Conservation (phyloP, 2,113 vertebrate species). For the Tapirus terrestris region DNA sequence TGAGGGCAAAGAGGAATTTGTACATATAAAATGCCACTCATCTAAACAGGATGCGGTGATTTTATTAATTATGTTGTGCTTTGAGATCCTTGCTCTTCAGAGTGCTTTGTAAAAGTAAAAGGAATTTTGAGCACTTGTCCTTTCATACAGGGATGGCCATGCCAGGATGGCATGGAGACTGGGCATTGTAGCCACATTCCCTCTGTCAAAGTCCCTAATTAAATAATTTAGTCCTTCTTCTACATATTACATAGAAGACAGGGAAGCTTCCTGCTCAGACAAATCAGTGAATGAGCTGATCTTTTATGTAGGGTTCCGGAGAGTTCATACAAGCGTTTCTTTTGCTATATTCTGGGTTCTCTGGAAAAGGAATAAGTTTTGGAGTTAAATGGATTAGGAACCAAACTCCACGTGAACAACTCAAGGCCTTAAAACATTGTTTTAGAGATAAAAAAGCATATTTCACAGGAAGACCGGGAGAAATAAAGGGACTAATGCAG, state of each 20-base stretch:
- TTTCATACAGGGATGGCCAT: neutral
- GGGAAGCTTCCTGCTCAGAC: neutral
- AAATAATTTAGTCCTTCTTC: neutral
- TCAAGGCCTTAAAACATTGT: neutral
- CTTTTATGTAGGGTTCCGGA: neutral
- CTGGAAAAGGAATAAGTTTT: neutral
- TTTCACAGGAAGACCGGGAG: neutral
- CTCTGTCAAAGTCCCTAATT: neutral
- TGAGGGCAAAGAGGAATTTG: slow-evolving; percentile 68
- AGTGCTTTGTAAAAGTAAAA: slow-evolving; percentile 21
- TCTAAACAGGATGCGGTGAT: slow-evolving; percentile 74
- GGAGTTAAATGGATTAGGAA: slow-evolving; percentile 4
- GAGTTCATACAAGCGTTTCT: neutral
- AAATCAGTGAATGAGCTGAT: neutral
- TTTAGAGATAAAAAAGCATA: neutral
- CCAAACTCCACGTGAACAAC: neutral
- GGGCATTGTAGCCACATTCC: neutral
- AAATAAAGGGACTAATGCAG: neutral
- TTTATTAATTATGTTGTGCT: slow-evolving; percentile 68
- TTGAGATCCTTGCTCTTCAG: slow-evolving; percentile 54
- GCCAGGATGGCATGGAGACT: neutral
- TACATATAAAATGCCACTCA: slow-evolving; percentile 70
- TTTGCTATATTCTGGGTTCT: slow-evolving; percentile 36
- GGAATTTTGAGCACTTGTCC: neutral
- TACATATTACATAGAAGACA: neutral